Evolutionary conservation across 1,140 invertebrate genomes (phyloP), one percentile per base, ranked within the genome.

Genomic region (Triops cancriformis): DNA sequence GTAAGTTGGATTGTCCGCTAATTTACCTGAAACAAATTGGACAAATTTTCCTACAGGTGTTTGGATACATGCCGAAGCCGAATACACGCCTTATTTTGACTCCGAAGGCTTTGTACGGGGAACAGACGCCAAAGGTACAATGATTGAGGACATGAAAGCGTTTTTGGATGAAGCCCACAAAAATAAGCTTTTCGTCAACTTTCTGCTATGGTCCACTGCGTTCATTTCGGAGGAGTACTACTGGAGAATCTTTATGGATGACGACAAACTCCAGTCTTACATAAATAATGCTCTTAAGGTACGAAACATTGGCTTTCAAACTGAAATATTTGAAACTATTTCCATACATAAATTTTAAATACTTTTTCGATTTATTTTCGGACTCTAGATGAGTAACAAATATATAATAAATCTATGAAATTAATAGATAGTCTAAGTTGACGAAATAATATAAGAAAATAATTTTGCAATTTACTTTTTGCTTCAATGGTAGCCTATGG

Each of bases 61-160:
- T 1, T 86, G 85, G 85, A 42, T 86, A 9, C 85, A 86, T 80
- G 83, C 85, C 9, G 85, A 85, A 73, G 85, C 84, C 7, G 80
- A 83, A 42, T 82, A 81, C 31, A 84, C 84, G 1, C 82, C 82
- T 9, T 43, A 79, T 28, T 82, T 80, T 45, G 79, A 82, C 72
- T 37, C 23, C 7, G 76, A 81, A 43, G 81, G 81, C n/a, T 82
- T 76, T 45, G 81, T 82, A 9, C 76, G 75, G 12, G 80, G 73
- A 12, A 79, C 80, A 11, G 82, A 82, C 27, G 31, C 64, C 10
- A 74, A 51, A 10, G 76, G 78, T 1, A 82, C 80, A 4, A 76
- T 82, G 11, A 80, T 82, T 26, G 27, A n/a, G 7, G 82, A 82
- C 37, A 76, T 82, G 75, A 18, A 42, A 2, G 37, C 75, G 26